Conservation (phyloP, 2,113 vertebrate species). For the Colistium nudipinnis region DNA sequence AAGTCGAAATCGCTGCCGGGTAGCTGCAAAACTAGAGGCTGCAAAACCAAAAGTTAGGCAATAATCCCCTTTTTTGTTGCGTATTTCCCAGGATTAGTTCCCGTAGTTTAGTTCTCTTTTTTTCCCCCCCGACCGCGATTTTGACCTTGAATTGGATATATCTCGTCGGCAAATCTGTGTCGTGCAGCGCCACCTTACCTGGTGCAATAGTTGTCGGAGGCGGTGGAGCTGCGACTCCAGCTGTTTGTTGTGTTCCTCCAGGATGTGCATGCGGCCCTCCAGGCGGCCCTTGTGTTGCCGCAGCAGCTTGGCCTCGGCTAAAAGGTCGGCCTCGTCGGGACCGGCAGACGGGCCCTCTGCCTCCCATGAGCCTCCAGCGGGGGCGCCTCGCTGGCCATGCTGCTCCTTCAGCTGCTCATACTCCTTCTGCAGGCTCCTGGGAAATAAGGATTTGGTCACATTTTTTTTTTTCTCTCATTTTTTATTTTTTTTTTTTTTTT, state of each 20-base stretch:
- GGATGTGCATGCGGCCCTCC: conserved; percentile 96
- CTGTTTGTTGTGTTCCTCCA: conserved; percentile 98
- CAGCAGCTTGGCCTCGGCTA: conserved; percentile 92
- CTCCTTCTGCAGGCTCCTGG: conserved; percentile 89
- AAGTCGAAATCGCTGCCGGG: conserved; percentile 5
- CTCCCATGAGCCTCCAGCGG: conserved; percentile 80
- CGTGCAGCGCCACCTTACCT: conserved; percentile 81
- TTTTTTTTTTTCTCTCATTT: no score
- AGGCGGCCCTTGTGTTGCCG: conserved; percentile 96
- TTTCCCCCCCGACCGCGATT: no score
- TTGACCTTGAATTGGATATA: no score
- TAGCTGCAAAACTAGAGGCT: background rate
- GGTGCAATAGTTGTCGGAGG: conserved; percentile 93
- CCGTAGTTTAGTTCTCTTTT: no score
- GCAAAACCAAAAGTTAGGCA: background rate
- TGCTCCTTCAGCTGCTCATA: conserved; percentile 94
- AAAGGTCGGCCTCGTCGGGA: conserved; percentile 79
- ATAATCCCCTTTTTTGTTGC: no score
- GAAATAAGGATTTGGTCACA: background rate
- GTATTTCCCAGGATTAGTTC: no score
- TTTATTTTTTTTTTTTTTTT: no score
- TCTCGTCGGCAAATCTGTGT: background rate
- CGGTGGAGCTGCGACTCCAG: conserved; percentile 96
- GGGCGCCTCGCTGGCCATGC: conserved; percentile 81
- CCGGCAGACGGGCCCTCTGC: conserved; percentile 59